Percentiles rank a stretch among this genome's conserved stretches.
phyloP scores from a whole-genome alignment of 2,113 vertebrate genomes.

The Engystomops pustulosus region DNA sequence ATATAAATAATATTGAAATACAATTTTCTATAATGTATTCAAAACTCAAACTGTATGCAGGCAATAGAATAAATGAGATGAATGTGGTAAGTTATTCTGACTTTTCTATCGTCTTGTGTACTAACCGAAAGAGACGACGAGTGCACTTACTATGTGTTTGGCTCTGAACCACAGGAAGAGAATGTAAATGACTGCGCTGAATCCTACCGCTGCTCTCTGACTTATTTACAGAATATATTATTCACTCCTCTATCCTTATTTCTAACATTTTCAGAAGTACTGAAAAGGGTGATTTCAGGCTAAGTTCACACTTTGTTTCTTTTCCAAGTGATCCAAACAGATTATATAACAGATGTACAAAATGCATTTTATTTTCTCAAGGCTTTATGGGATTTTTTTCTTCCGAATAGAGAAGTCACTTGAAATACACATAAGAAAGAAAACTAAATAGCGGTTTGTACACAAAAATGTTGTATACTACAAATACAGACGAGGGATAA shows the following conservation, averaged over 20 bases:
- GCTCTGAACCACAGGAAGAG: constrained; percentile 21
- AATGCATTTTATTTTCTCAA: constrained; percentile 5
- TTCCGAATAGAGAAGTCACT: background rate
- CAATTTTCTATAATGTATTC: constrained; percentile 14
- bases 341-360: constrained; percentile 14
- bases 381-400: background rate
- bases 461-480: background rate
- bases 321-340: background rate
- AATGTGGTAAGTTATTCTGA: constrained; percentile 36
- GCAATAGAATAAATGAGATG: constrained; percentile 34
- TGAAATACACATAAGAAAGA: background rate
- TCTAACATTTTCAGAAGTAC: background rate
- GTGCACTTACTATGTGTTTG: constrained; percentile 19
- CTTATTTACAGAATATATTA: constrained; percentile 25
- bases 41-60: background rate
- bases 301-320: background rate
- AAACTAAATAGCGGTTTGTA: background rate
- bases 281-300: background rate
- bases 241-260: constrained; percentile 1
- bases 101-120: constrained; percentile 29
- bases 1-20: too few relatives aligned
- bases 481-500: too few relatives aligned
- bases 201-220: constrained; percentile 27
- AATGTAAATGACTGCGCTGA: constrained; percentile 33
- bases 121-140: constrained; percentile 9